Base-by-base conservation (phyloP, 2,797 vertebrate species). In the Syngnathus rostellatus region DNA sequence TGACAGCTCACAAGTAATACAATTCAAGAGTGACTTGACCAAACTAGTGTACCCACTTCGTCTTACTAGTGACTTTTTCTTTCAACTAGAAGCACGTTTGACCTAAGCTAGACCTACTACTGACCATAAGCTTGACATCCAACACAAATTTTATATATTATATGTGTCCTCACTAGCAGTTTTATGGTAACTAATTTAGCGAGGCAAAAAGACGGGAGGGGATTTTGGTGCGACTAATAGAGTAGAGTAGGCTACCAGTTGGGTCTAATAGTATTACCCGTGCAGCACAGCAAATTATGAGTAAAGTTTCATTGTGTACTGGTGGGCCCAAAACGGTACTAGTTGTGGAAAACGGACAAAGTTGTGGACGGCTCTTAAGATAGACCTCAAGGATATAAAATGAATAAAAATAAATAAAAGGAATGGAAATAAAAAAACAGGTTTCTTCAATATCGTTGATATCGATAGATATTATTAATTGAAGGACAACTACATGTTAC, bases 1-100 rank as follows among this genome's bases (percentile, higher is more conserved):
- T 88, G 87, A 88, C 89, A 38, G 55, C 16, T 58, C 31, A 4
- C 14, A 7, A 37, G 14, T 37, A 17, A 16, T 7, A 16, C 16
- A 38, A 21, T 53, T 53, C n/a, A 9, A 7, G 16, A 1, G 19
- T 50, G 5, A 50, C 48, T 50, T 8, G 17, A 19, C 5, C 7
- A 21, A 6, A 53, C n/a, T 21, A 53, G n/a, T 9, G n/a, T 6
- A 14, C 4, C 0, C n/a, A 53, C 2, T 50, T 17, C 21, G 50
- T 53, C 50, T 53, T 53, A 21, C n/a, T 3, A 10, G 50, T 53
- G n/a, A 53, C n/a, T 53, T 53, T 43, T 51, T 51, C 8, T n/a
- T 51, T 2, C 50, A 23, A 9, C 50, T 53, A 5, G n/a, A 10
- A 21, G n/a, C 50, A 3, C n/a, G 21, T 53, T 53, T 21, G n/a